phyloP scores from a whole-genome alignment of 2,113 vertebrate species.

The Coturnix japonica region DNA sequence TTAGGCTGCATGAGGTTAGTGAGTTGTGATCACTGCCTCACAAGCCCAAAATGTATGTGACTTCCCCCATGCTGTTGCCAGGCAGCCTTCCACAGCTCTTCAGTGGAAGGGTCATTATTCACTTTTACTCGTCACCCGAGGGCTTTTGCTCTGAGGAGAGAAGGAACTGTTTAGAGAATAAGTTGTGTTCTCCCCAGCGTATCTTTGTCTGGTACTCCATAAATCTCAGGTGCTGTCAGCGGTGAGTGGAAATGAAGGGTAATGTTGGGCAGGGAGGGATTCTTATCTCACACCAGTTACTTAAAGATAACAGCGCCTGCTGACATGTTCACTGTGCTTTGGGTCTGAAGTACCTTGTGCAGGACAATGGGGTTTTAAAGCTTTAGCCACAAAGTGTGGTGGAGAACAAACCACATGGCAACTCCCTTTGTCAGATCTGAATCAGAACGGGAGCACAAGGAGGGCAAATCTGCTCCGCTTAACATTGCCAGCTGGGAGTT shows the following conservation, averaged over 20 bases:
- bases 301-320: background rate
- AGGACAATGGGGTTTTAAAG: background rate
- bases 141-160: background rate
- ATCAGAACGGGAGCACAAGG: background rate
- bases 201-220: background rate
- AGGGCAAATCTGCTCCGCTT: background rate
- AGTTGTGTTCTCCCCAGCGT: background rate
- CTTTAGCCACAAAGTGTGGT: fast-evolving
- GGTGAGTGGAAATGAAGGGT: background rate
- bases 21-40: background rate
- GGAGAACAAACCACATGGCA: background rate
- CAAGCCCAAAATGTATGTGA: background rate
- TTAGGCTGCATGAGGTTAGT: fast-evolving
- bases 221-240: background rate
- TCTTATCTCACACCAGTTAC: background rate
- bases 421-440: background rate
- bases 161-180: background rate
- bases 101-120: background rate
- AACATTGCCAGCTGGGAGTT: background rate
- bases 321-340: background rate
- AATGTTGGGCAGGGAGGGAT: background rate
- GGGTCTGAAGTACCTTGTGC: background rate
- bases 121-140: background rate
- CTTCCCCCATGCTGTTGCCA: background rate
- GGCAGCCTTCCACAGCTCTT: background rate